Percentiles rank a stretch among this genome's conserved stretches.
phyloP scores from a whole-genome alignment of 2,113 vertebrate species.

The Ictalurus furcatus region DNA sequence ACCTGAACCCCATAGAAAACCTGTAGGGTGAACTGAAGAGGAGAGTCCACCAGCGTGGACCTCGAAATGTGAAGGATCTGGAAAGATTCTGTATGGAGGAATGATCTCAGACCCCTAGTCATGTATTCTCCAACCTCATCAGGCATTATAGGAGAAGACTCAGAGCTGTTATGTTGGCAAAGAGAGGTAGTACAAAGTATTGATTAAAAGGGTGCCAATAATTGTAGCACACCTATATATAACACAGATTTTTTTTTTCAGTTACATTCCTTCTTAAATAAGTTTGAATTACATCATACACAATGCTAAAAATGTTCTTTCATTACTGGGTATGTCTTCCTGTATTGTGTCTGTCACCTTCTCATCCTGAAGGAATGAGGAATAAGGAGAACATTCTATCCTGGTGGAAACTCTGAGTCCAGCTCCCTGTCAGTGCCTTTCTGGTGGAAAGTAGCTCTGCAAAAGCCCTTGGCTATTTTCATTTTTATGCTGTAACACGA shows the following conservation, averaged over 20 bases:
- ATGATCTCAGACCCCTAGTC: too few relatives aligned
- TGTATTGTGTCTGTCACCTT: constrained; percentile 5
- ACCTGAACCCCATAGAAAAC: too few relatives aligned
- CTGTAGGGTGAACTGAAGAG: too few relatives aligned
- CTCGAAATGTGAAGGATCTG: too few relatives aligned
- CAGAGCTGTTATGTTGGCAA: too few relatives aligned
- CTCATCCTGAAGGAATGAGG: neutral
- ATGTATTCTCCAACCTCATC: too few relatives aligned
- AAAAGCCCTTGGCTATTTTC: constrained; percentile 35
- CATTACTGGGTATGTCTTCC: neutral
- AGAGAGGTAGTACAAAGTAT: too few relatives aligned
- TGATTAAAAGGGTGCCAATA: too few relatives aligned
- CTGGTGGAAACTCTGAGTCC: constrained; percentile 47
- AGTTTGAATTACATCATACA: neutral
- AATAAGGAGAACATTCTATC: constrained; percentile 23
- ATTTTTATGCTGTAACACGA: constrained; percentile 20
- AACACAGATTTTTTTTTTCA: neutral
- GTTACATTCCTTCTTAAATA: neutral
- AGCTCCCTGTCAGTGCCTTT: constrained; percentile 23
- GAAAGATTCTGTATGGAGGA: too few relatives aligned
- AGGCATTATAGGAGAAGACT: too few relatives aligned
- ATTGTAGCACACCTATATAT: too few relatives aligned
- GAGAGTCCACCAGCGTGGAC: too few relatives aligned
- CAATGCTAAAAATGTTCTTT: neutral
- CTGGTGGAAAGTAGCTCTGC: constrained; percentile 23